These are phyloP conservation scores for Synaphobranchus kaupii DNA, from an alignment of 2,797 vertebrate genomes.

Conservation along the genomic window DNA sequence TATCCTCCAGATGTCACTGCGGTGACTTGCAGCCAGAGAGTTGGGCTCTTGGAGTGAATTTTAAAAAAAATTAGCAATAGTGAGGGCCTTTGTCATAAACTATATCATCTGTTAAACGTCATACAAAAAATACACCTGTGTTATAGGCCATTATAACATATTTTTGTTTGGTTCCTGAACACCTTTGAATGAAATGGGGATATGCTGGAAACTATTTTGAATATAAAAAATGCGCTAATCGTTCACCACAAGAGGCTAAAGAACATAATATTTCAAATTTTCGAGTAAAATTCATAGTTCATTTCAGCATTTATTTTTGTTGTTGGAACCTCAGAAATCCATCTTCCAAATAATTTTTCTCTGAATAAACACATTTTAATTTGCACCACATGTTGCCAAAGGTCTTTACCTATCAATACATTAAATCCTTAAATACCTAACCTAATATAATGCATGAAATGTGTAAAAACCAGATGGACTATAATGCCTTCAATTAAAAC, in stretches of 20 bases:
- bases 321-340: too few species aligned
- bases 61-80: not conserved
- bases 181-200: not conserved
- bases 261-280: too few species aligned
- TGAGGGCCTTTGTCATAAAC: not conserved
- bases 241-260: not conserved
- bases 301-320: too few species aligned
- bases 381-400: too few species aligned
- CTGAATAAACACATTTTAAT: too few species aligned
- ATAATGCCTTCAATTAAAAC: not conserved
- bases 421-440: not conserved
- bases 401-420: too few species aligned
- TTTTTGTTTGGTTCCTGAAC: not conserved
- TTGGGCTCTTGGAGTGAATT: not conserved
- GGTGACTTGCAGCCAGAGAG: not conserved
- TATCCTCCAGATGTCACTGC: conserved; percentile 23
- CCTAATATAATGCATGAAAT: not conserved
- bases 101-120: not conserved
- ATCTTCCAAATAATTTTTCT: too few species aligned
- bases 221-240: not conserved
- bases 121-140: not conserved
- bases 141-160: conserved; percentile 5
- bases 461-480: not conserved
- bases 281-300: too few species aligned
- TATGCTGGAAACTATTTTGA: not conserved